phyloP scores from a whole-genome alignment of 2,797 vertebrate species.

The Micropoecilia bifurca region DNA sequence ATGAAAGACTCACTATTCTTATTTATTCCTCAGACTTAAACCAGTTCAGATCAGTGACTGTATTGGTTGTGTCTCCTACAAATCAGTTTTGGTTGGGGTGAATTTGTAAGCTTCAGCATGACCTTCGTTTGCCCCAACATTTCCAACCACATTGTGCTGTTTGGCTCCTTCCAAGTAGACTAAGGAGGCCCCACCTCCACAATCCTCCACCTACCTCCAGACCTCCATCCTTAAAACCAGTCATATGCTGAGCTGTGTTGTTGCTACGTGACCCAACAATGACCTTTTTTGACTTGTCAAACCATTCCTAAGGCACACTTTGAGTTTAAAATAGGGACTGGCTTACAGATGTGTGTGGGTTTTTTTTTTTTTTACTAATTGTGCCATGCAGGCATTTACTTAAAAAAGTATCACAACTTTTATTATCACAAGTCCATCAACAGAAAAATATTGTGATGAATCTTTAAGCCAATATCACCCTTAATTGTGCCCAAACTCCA shows the following conservation, averaged over 20 bases:
- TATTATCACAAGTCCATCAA: no score
- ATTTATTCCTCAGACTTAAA: constrained; percentile 54
- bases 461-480: no score
- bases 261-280: constrained; percentile 85
- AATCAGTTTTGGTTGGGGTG: constrained; percentile 44
- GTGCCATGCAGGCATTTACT: no score
- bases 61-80: constrained; percentile 38
- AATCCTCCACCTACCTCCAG: constrained; percentile 37
- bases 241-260: constrained; percentile 99
- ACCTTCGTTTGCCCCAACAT: constrained; percentile 44
- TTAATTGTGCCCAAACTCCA: neutral
- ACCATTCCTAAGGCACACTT: constrained; percentile 64
- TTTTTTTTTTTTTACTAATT: no score
- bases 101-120: constrained; percentile 54
- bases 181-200: constrained; percentile 18
- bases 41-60: constrained; percentile 41
- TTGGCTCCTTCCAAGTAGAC: constrained; percentile 80
- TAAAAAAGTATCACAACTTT: no score
- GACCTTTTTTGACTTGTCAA: constrained; percentile 52
- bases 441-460: no score
- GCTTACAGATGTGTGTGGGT: neutral
- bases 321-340: constrained; percentile 21
- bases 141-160: constrained; percentile 66
- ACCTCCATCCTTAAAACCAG: constrained; percentile 82
- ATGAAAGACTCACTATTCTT: constrained; percentile 63